Evolutionary conservation across 35 echinoderm and acorn worm genomes (phyloP), one percentile per base, ranked within the genome.

Genomic region (Patiria miniata): DNA sequence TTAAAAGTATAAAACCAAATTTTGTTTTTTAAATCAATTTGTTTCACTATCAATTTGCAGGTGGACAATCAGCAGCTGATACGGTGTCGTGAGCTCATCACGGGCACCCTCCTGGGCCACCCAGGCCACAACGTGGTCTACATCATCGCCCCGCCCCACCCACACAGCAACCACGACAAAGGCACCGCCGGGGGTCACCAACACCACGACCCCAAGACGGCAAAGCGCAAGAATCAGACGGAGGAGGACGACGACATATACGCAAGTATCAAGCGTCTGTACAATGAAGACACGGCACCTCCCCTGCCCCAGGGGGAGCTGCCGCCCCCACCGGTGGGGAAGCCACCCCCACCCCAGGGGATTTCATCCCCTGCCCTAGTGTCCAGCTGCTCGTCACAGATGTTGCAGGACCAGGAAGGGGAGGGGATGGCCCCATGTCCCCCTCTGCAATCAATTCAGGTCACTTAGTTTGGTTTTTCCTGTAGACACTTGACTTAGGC

Each of bases 231-330:
- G 86, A 93, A 90, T 33, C 57, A 90, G 14, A 5, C n/a, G 15
- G 83, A 86, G 61, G 88, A 89, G 37, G 85, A 89, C 47, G 92
- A 94, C 22, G 93, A 94, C 36, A 87, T 94, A 57, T 90, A 85
- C 52, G 91, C 87, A 53, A 98, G 89, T 50, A 94, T 98, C 61
- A 98, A 98, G 92, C 92, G 92, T 81, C 90, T 94, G 51, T 91
- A 93, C 55, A 87, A 98, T 65, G 91, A 94, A 90, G 92, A 91
- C 76, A 85, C 77, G 8, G 23, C 76, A 56, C 36, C 26, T 80
- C 39, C 18, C 58, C 79, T 23, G 26, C 26, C 34, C 26, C n/a
- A 34, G 65, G 34, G 65, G 65, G 29, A 30, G 21, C 28, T 26
- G 3, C 65, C 65, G 8, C 55, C 85, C 85, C 23, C 22, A 39